Evolutionary conservation across 2,797 vertebrate genomes (phyloP).

Genomic region (Perodicticus potto): DNA sequence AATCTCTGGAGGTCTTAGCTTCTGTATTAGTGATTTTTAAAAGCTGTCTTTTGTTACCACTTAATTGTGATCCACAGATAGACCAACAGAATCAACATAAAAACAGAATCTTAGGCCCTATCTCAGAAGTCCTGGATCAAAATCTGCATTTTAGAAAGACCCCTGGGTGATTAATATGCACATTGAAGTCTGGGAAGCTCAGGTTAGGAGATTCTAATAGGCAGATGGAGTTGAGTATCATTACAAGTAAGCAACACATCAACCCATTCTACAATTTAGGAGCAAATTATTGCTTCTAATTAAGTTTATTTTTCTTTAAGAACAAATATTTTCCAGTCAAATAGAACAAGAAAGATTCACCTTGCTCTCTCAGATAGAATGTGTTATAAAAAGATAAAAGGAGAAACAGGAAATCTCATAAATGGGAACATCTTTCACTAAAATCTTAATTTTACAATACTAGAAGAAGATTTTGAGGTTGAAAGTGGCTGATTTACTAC

Average conservation of each 20-base stretch:
- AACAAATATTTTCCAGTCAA: background rate
- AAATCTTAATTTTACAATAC: conserved; percentile 41
- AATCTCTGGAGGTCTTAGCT: background rate
- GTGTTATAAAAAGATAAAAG: conserved; percentile 23
- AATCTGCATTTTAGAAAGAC: background rate
- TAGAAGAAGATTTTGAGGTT: background rate
- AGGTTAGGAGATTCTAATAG: background rate
- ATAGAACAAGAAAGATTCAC: background rate
- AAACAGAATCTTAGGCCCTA: background rate
- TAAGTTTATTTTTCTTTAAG: conserved; percentile 19
- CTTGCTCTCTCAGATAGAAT: background rate
- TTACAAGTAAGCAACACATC: background rate
- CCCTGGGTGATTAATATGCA: background rate
- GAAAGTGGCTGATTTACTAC: conserved; percentile 14
- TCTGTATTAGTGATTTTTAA: background rate
- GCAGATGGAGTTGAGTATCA: background rate
- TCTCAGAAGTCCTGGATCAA: background rate
- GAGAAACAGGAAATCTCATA: background rate
- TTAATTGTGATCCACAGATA: background rate
- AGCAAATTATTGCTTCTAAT: background rate
- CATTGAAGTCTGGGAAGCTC: background rate
- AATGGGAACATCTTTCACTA: background rate
- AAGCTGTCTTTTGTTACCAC: background rate
- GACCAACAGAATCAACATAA: background rate
- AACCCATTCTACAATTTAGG: background rate